Base-by-base conservation (phyloP, 2,113 vertebrate species). In the Labrus mixtus region DNA sequence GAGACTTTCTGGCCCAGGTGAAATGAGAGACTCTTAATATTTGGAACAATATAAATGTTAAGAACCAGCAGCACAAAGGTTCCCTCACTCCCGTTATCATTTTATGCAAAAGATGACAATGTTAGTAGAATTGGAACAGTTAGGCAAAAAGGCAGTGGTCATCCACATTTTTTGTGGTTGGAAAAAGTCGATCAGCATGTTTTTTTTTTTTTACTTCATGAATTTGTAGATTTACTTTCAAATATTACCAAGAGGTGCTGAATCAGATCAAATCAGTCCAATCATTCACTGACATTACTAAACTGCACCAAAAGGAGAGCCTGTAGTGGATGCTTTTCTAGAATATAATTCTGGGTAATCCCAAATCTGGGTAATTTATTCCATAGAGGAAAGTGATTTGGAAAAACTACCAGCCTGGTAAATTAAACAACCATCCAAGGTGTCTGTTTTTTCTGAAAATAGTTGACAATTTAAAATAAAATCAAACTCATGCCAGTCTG, bases 1-100 rank as follows among this genome's bases (percentile, higher is more conserved):
- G 12, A 53, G 10, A 7, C 67, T 58, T 39, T 36, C 20, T 16
- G 13, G 20, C 48, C 48, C 6, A 10, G 22, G 20, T 62, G 66
- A 78, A 75, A 67, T 71, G 65, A 85, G 55, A 74, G 65, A 64
- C 20, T 61, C 11, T 6, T 46, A n/a, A n/a, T n/a, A 6, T 46
- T 16, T 5, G 15, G 1, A 7, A 48, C 16, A 16, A 48, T 6
- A 48, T 16, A 46, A 46, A 3, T 10, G 13, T 45, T 3, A 46
- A 33, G 17, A 51, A 58, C 29, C 17, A 8, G 2, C 10, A 23
- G 7, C 16, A 66, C 3, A 19, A 13, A 61, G 2, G 5, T 1
- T 15, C 43, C 43, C 15, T 15, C 43, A 45, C 12, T 15, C 12
- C 11, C 15, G 15, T 4, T 45, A 15, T 8, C n/a, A 6, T 15